These are phyloP conservation scores for Mechanitis mazaeus DNA, from an alignment of 2,888 invertebrate species.

Conservation along the genomic window DNA sequence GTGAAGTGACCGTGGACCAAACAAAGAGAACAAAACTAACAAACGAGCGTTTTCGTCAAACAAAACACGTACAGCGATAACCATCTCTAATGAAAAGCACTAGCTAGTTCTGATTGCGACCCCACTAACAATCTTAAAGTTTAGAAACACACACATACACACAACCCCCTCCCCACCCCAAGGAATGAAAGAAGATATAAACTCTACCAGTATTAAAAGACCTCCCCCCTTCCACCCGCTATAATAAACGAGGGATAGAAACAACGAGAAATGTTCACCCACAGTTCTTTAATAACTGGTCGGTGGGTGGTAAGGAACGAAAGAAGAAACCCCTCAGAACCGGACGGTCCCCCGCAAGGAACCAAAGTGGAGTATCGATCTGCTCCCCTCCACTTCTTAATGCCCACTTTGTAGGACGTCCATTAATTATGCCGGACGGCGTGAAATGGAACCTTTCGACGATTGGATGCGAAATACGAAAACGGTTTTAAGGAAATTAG, in stretches of 20 bases:
- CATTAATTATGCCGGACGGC: conserved; percentile 64
- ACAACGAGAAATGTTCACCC: conserved; percentile 44
- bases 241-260: conserved; percentile 32
- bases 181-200: conserved; percentile 57
- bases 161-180: conserved; percentile 45
- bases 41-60: conserved; percentile 52
- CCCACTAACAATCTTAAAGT: conserved; percentile 73
- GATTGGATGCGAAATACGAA: conserved; percentile 41
- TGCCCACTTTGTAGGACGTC: conserved; percentile 65
- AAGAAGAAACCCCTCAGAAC: conserved; percentile 64
- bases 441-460: conserved; percentile 49
- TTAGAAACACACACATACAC: conserved; percentile 54
- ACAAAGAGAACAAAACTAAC: conserved; percentile 44
- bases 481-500: conserved; percentile 38
- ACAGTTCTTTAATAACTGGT: conserved; percentile 51
- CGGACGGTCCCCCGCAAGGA: conserved; percentile 46
- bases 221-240: conserved; percentile 35
- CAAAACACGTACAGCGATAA: conserved; percentile 65
- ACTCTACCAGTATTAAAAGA: conserved; percentile 40
- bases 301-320: conserved; percentile 58
- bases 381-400: conserved; percentile 63
- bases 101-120: conserved; percentile 68
- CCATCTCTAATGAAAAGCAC: conserved; percentile 73
- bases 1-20: conserved; percentile 27
- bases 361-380: conserved; percentile 66